Conservation (phyloP, 1,140 invertebrate genomes). For the Chironomus tepperi region DNA sequence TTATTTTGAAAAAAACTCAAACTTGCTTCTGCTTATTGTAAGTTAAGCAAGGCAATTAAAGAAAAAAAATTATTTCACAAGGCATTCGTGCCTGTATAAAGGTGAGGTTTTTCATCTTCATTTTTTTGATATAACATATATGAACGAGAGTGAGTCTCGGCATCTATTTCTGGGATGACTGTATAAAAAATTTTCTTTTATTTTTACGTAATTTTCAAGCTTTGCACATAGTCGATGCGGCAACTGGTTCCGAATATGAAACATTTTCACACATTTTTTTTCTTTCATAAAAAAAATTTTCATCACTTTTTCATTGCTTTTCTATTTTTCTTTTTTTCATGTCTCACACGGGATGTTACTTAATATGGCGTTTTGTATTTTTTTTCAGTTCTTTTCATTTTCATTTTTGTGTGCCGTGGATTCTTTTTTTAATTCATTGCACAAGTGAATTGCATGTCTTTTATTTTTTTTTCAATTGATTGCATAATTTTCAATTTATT, state of each 20-base stretch:
- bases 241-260: not conserved
- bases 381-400: not conserved
- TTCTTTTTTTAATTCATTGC: not conserved
- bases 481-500: not conserved
- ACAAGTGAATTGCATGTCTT: not conserved
- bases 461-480: too few relatives aligned
- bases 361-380: constrained; percentile 26
- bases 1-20: too few relatives aligned
- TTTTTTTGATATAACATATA: not conserved
- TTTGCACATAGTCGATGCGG: not conserved
- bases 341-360: constrained; percentile 14
- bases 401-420: not conserved
- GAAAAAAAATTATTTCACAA: constrained; percentile 21
- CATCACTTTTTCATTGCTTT: constrained; percentile 24
- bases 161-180: constrained; percentile 14
- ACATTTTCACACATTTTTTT: constrained; percentile 10
- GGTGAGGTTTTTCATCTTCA: not conserved
- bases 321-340: not conserved
- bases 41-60: not conserved
- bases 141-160: not conserved
- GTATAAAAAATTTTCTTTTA: too few relatives aligned
- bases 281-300: not conserved
- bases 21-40: too few relatives aligned
- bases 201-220: constrained; percentile 5
- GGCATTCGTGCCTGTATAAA: not conserved